Base-by-base conservation (phyloP, 2,888 invertebrate species). In the Erebia aethiops region DNA sequence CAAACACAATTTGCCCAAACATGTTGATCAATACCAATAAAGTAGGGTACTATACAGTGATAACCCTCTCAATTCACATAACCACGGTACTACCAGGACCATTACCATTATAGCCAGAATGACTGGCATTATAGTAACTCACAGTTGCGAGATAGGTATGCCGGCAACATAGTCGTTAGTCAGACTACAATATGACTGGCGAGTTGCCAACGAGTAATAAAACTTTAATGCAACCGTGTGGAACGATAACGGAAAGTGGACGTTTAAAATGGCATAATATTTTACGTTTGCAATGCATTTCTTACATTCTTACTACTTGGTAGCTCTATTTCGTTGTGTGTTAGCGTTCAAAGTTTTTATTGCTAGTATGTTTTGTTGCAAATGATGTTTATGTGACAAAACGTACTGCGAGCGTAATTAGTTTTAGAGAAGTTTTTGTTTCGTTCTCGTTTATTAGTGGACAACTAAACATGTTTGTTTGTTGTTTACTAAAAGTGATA, bases 201-300 rank as follows among this genome's bases (percentile, higher is more conserved):
- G 67, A 67, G 67, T 41, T 71, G 77, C 77, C 77, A 77, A 70
- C 63, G 51, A 46, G 75, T 73, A 75, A 75, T 77, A 72, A 70
- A 72, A 75, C 75, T 75, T 76, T 71, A 75, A 75, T 75, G 74
- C 69, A 76, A 73, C 75, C 72, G 77, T 75, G 75, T 74, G 72
- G 71, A 75, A 73, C 69, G 75, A 77, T 77, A 77, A 77, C 73
- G 71, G 71, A 75, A 74, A 74, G 73, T 73, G 73, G 65, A 73
- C 67, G 73, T 72, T 72, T 73, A 75, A 75, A 77, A 72, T 74
- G 60, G 67, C 70, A 54, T 68, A 66, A 72, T 72, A 71, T 75
- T 71, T 72, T 68, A 62, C 67, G 21, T 58, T 49, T 21, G 57
- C 67, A 67, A 49, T 21, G 46, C 67, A 26, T 67, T 67, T 58